A percentile compares a stretch with the other conserved stretches of the same genome.
Conservation (phyloP, 2,888 invertebrate species). For the Schizotus pectinicornis region DNA sequence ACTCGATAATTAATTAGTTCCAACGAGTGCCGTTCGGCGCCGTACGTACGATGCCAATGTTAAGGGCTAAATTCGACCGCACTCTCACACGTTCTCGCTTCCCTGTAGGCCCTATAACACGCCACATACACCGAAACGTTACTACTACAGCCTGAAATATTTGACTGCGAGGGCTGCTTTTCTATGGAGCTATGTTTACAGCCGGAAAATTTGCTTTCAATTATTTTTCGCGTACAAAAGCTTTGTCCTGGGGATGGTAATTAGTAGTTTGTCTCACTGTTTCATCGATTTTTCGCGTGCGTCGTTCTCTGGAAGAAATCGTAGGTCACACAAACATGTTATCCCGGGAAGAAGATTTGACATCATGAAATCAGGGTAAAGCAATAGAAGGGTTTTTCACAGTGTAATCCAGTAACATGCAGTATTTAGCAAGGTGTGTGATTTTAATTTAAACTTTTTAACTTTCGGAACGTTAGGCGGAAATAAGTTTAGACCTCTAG, state of each 20-base stretch:
- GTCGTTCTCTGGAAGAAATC: too few species aligned
- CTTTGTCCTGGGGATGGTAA: conserved; percentile 7
- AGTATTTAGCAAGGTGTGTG: too few species aligned
- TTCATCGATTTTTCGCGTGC: too few species aligned
- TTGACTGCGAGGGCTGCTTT: conserved; percentile 28
- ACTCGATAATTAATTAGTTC: conserved; percentile 59
- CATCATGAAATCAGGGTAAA: too few species aligned
- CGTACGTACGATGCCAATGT: conserved; percentile 18
- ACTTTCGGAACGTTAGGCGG: too few species aligned
- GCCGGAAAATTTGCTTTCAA: conserved; percentile 40
- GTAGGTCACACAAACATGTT: too few species aligned
- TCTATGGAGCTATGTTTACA: conserved; percentile 40
- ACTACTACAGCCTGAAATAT: conserved; percentile 20
- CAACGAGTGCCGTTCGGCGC: conserved; percentile 55
- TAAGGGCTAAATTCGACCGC: conserved; percentile 22
- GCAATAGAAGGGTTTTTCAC: too few species aligned
- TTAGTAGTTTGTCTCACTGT: conserved; percentile 2
- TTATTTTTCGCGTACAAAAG: conserved; percentile 30
- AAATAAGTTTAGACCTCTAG: too few species aligned
- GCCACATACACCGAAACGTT: background rate
- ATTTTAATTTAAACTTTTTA: too few species aligned
- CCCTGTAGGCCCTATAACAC: conserved; percentile 3
- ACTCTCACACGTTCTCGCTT: conserved; percentile 6
- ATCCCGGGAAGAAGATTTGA: too few species aligned
- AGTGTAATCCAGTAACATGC: too few species aligned